phyloP scores from a whole-genome alignment of 2,113 vertebrate species.

The Cololabis saira region DNA sequence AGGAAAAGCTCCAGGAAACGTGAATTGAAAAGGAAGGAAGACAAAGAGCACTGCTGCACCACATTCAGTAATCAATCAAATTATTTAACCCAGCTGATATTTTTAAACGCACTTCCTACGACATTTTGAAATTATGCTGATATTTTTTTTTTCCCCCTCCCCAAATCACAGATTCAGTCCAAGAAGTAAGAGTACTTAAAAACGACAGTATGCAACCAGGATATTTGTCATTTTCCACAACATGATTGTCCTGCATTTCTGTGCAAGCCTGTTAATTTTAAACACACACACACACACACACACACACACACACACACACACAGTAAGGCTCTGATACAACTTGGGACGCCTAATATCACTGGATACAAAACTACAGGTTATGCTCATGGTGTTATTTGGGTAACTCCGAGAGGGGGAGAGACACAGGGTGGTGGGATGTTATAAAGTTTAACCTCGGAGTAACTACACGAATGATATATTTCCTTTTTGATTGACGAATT shows the following conservation, averaged over 20 bases:
- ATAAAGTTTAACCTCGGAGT: conserved; percentile 11
- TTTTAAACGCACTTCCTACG: not conserved
- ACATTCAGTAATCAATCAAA: not conserved
- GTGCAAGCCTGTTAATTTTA: not conserved
- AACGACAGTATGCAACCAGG: not conserved
- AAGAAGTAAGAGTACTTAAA: not conserved
- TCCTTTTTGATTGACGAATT: not conserved
- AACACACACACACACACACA: conserved; percentile 40
- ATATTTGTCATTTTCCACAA: too few relatives aligned
- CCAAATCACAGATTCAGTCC: too few relatives aligned
- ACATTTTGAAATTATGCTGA: not conserved
- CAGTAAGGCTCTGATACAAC: conserved; percentile 13
- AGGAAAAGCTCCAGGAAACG: not conserved
- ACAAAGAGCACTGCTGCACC: too few relatives aligned
- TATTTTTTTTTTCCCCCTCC: too few relatives aligned
- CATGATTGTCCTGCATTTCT: too few relatives aligned
- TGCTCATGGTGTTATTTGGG: not conserved
- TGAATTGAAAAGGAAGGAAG: not conserved
- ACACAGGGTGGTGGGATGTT: not conserved
- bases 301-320: conserved; percentile 30
- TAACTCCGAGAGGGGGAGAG: not conserved
- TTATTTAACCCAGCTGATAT: not conserved
- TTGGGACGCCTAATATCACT: conserved; percentile 13
- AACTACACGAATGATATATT: conserved; percentile 16
- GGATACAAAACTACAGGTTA: not conserved